phyloP scores from a whole-genome alignment of 2,888 invertebrate species.

The Synanthedon formicaeformis region DNA sequence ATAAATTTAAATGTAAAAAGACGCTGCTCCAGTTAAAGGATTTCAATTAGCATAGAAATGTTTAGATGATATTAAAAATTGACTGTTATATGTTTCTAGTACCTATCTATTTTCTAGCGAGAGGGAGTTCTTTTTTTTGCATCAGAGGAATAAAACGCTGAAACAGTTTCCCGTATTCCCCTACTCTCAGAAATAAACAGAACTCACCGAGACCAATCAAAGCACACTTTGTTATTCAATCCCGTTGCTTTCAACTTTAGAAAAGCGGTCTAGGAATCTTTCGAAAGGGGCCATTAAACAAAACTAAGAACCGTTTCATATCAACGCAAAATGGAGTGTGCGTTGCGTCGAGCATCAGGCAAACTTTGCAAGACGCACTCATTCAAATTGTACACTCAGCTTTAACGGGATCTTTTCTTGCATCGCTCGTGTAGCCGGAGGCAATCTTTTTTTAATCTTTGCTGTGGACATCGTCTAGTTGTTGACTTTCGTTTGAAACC shows the following conservation, averaged over 20 bases:
- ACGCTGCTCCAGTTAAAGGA: too few relatives aligned
- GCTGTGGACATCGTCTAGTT: conserved; percentile 2
- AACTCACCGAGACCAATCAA: conserved; percentile 29
- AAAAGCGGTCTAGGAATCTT: conserved; percentile 4
- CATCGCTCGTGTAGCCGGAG: conserved; percentile 39
- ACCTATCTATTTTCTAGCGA: too few relatives aligned
- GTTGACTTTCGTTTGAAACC: background rate
- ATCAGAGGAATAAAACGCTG: background rate
- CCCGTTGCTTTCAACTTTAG: conserved; percentile 27
- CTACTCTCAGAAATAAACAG: background rate
- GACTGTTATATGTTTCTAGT: too few relatives aligned
- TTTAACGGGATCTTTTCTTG: conserved; percentile 30
- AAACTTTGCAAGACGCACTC: conserved; percentile 61
- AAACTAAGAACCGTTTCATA: conserved; percentile 37
- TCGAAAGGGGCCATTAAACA: conserved; percentile 39
- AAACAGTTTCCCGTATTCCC: background rate
- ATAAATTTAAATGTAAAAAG: too few relatives aligned
- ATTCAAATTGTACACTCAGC: conserved; percentile 50
- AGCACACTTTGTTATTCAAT: conserved; percentile 45
- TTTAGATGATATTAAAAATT: too few relatives aligned
- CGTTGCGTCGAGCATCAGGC: conserved; percentile 35
- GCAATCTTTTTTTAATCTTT: conserved; percentile 23
- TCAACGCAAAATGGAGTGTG: conserved; percentile 55
- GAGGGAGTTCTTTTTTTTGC: too few relatives aligned
- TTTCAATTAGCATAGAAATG: too few relatives aligned